Conservation (phyloP, 2,888 invertebrate species). For the Drosophila colorata region DNA sequence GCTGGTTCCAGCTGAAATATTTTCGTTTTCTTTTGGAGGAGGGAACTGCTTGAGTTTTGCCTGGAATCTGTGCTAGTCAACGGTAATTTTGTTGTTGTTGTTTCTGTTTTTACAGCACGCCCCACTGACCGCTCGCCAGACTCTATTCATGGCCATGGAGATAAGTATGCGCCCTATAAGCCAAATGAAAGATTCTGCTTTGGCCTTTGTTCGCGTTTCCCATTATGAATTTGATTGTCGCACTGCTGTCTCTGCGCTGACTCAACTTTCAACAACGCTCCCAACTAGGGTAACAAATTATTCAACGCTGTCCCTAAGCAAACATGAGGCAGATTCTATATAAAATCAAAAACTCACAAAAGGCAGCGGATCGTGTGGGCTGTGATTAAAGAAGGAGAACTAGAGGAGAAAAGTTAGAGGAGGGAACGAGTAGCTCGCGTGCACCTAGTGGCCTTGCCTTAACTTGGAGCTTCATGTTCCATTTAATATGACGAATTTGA, state of each 20-base stretch:
- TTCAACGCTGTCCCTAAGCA: conserved; percentile 16
- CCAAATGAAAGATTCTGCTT: conserved; percentile 27
- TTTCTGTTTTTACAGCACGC: conserved; percentile 30
- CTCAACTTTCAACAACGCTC: conserved; percentile 43
- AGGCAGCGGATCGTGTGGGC: not conserved
- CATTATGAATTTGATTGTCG: conserved; percentile 49
- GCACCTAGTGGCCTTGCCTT: too few species aligned
- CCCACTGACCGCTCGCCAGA: conserved; percentile 36
- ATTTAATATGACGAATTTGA: too few species aligned
- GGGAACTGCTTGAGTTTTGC: conserved; percentile 12
- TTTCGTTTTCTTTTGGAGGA: conserved; percentile 70
- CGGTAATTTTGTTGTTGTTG: conserved; percentile 56
- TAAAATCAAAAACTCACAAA: conserved; percentile 8
- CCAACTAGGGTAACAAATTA: conserved; percentile 62
- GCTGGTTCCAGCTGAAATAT: conserved; percentile 71
- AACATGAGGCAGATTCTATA: not conserved
- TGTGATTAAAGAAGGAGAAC: not conserved
- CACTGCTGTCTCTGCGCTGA: conserved; percentile 11
- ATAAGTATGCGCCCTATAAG: conserved; percentile 18
- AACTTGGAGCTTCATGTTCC: too few species aligned
- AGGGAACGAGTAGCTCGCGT: too few species aligned
- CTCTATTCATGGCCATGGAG: conserved; percentile 12
- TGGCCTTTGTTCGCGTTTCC: conserved; percentile 31
- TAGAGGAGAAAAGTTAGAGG: too few species aligned
- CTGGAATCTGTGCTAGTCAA: conserved; percentile 69